A percentile compares a stretch with the other conserved stretches of the same genome.
These are phyloP conservation scores for Metridium senile DNA, from an alignment of 92 coral and sea anemone genomes.

Conservation along the genomic window DNA sequence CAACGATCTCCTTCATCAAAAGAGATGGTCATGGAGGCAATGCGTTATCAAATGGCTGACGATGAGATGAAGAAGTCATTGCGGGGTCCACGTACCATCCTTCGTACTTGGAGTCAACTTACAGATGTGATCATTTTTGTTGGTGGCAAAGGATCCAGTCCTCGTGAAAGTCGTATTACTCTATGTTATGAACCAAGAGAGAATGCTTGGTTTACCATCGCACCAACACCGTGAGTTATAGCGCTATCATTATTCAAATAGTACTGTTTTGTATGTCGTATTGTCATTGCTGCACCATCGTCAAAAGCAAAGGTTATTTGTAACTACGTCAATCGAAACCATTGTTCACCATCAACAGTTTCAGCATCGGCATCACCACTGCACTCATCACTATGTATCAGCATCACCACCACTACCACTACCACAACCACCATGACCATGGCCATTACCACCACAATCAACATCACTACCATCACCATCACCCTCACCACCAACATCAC, in stretches of 20 bases:
- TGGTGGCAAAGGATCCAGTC: slow-evolving; percentile 67
- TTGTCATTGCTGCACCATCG: too few relatives aligned
- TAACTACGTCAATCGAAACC: not conserved
- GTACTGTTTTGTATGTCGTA: not conserved
- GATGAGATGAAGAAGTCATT: slow-evolving; percentile 32
- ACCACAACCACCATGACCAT: not conserved
- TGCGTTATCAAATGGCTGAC: slow-evolving; percentile 57
- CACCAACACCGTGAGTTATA: slow-evolving; percentile 65
- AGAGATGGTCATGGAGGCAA: slow-evolving; percentile 79
- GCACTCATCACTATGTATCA: not conserved
- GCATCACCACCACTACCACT: not conserved
- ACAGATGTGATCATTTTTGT: slow-evolving; percentile 75
- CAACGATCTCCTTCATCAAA: slow-evolving; percentile 84
- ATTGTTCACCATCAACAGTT: not conserved
- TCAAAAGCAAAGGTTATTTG: too few relatives aligned
- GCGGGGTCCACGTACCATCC: slow-evolving; percentile 65
- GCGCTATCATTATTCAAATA: not conserved
- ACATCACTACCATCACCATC: not conserved
- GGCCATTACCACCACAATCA: not conserved
- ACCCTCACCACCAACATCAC: not conserved
- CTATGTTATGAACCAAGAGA: slow-evolving; percentile 71
- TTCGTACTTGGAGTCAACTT: slow-evolving; percentile 69
- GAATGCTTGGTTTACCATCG: slow-evolving; percentile 63
- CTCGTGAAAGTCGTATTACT: slow-evolving; percentile 56
- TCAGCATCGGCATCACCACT: not conserved